Evolutionary conservation across 2,797 vertebrate species (phyloP).

Genomic region (Erethizon dorsatum): DNA sequence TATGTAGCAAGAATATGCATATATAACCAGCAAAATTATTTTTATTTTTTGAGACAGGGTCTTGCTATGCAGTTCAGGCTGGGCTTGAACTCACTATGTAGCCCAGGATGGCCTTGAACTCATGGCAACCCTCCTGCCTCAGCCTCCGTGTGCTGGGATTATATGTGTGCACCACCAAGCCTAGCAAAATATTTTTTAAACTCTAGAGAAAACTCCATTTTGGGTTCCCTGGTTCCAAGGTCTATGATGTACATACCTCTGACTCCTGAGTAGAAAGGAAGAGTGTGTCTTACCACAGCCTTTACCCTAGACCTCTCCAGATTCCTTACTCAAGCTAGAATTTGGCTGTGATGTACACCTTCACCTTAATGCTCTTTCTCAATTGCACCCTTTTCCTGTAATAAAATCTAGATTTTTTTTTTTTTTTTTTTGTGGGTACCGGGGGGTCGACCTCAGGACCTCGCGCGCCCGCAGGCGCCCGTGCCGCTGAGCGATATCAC

Average conservation of each 20-base stretch:
- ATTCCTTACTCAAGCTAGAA: not conserved
- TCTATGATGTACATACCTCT: not conserved
- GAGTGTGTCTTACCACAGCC: not conserved
- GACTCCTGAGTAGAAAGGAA: conserved; percentile 11
- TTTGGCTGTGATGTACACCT: not conserved
- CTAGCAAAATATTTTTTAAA: not conserved
- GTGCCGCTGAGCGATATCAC: too few relatives aligned
- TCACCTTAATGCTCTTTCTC: conserved; percentile 4
- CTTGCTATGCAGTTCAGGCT: not conserved
- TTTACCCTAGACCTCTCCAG: not conserved
- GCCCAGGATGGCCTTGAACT: not conserved
- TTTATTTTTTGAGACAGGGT: not conserved
- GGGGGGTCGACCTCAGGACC: too few relatives aligned
- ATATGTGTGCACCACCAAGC: not conserved
- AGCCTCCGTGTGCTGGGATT: not conserved
- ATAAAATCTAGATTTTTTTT: not conserved
- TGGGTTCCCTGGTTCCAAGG: not conserved
- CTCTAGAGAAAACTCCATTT: not conserved
- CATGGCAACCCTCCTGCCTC: not conserved
- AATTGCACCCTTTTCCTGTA: not conserved
- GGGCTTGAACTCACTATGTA: not conserved
- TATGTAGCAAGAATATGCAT: not conserved
- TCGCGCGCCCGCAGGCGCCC: too few relatives aligned
- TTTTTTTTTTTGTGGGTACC: too few relatives aligned
- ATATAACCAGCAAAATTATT: not conserved